Evolutionary conservation across 2,888 invertebrate genomes (phyloP).

Genomic region (Cryptocheilus praepositus): DNA sequence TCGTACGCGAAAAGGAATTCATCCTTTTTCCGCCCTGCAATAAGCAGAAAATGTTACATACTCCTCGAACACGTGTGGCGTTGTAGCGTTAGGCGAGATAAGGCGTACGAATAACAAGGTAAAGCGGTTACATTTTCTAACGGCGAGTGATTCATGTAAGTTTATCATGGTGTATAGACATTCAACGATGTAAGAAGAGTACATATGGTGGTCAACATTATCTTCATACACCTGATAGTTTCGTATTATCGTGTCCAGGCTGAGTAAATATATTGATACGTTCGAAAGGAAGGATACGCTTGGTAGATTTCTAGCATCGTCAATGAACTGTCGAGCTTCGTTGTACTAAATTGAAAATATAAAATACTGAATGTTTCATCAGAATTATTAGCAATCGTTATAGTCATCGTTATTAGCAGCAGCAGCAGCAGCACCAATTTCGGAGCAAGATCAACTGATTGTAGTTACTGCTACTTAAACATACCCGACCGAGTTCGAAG

Average conservation of each 20-base stretch:
- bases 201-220: constrained; percentile 53
- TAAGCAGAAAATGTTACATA: background rate
- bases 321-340: constrained; percentile 57
- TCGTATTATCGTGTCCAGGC: constrained; percentile 54
- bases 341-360: constrained; percentile 39
- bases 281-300: constrained; percentile 49
- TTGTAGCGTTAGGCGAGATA: background rate
- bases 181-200: constrained; percentile 57
- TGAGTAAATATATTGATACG: constrained; percentile 51
- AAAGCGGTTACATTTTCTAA: constrained; percentile 38
- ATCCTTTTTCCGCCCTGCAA: constrained; percentile 36
- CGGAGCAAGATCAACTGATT: background rate
- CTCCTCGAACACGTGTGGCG: background rate
- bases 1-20: constrained; percentile 51
- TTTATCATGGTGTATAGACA: constrained; percentile 58
- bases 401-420: too few species aligned
- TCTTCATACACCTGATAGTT: constrained; percentile 54
- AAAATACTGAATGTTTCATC: constrained; percentile 1
- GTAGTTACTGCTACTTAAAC: background rate
- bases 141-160: constrained; percentile 48
- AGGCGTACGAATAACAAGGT: background rate
- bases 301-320: constrained; percentile 45
- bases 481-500: constrained; percentile 62
- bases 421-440: background rate
- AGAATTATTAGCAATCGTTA: constrained; percentile 6